Percentiles rank a stretch among this genome's conserved stretches.
Conservation (phyloP, 2,113 vertebrate genomes). For the Clarias magur region DNA sequence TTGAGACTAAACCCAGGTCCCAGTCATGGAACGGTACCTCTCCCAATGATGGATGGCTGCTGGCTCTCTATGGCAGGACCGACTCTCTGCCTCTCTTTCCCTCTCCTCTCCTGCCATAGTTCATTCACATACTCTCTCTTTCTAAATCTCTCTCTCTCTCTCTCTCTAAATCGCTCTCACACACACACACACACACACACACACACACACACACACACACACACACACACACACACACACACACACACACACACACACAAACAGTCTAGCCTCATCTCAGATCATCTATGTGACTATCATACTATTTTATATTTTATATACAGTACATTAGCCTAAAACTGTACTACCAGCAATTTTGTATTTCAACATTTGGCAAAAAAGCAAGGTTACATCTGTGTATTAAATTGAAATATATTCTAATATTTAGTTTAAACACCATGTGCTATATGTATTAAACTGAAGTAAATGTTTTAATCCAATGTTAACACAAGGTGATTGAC, state of each 20-base stretch:
- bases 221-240: too few relatives aligned
- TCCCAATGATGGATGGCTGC: constrained; percentile 96
- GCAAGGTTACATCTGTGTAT: not conserved
- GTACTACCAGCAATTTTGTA: not conserved
- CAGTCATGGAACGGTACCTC: constrained; percentile 82
- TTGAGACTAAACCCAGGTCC: constrained; percentile 84
- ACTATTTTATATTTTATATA: not conserved
- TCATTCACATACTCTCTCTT: constrained; percentile 47
- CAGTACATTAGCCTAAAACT: not conserved
- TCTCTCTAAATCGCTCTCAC: constrained; percentile 6
- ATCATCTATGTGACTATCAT: constrained; percentile 5
- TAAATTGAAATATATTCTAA: not conserved
- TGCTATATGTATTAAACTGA: not conserved
- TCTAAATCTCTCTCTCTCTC: constrained; percentile 38
- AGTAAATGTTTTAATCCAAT: not conserved
- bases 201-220: not conserved
- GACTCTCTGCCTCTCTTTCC: constrained; percentile 74
- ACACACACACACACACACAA: constrained; percentile 4
- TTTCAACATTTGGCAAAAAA: not conserved
- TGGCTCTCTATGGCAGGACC: constrained; percentile 98
- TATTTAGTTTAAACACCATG: not conserved
- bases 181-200: too few relatives aligned
- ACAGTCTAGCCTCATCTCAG: constrained; percentile 70
- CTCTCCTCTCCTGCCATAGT: constrained; percentile 77
- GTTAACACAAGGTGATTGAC: not conserved